Evolutionary conservation across 2,888 invertebrate species (phyloP), one percentile per base, ranked within the genome.

Genomic region (Sinhomidia bicolor): DNA sequence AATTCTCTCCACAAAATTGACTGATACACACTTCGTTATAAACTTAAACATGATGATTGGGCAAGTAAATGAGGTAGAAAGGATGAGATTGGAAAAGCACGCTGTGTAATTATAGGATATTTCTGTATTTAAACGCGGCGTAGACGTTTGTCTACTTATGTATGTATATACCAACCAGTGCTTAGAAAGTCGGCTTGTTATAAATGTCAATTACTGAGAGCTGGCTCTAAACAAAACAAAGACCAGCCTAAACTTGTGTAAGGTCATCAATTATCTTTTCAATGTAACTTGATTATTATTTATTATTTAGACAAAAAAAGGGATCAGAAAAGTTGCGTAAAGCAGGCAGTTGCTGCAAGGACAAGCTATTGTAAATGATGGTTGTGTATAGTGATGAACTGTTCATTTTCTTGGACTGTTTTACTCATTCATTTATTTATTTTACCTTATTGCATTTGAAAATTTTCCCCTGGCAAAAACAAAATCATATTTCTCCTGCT

Each of bases 261-360:
- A 14, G 78, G 78, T 54, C 78, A 78, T 78, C 78, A 78, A 78
- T 78, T 78, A 78, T 78, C 54, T 78, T 71, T 71, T 44, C 71
- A 71, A 44, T 14, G 41, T 20, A 44, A 71, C 41, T 71, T 26
- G 7, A 10, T 76, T 44, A n/a, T 76, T 26, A 4, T 65, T n/a
- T n/a, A n/a, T n/a, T n/a, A n/a, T n/a, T 26, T 20, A 20, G 57
- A 10, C 32, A 32, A 14, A 54, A 29, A 54, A 51, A 78, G 78
- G 26, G 54, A 78, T 78, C 78, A 51, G n/a, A 54, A 51, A 78
- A 54, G 17, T 78, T 78, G 29, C 1, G 17, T 29, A 71, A 32
- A 29, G 26, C 17, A n/a, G 32, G 23, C 23, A 6, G 6, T 12
- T 29, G 7, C 36, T 32, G 68, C 32, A 2, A 32, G n/a, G 62